These are phyloP conservation scores for Drosophila santomea DNA, from an alignment of 1,140 invertebrate genomes.

Conservation along the genomic window DNA sequence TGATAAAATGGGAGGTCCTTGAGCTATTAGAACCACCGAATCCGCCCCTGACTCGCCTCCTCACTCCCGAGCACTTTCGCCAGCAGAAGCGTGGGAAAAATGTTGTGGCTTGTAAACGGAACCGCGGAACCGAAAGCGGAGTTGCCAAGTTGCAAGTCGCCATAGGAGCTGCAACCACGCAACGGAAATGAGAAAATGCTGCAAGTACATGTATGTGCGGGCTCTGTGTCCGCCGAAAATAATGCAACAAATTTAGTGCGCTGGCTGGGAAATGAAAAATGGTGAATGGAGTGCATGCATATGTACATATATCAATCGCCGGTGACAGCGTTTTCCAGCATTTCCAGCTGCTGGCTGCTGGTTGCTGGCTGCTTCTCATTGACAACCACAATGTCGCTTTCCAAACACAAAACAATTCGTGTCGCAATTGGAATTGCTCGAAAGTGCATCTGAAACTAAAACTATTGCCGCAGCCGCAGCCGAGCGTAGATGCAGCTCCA, in stretches of 20 bases:
- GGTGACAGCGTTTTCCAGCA: constrained; percentile 26
- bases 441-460: constrained; percentile 14
- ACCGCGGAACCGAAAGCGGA: constrained; percentile 56
- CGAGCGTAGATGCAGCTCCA: constrained; percentile 15
- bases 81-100: constrained; percentile 30
- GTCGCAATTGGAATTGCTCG: constrained; percentile 56
- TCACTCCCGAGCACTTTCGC: not conserved
- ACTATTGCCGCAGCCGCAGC: constrained; percentile 17
- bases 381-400: constrained; percentile 35
- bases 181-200: constrained; percentile 74
- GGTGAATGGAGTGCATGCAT: constrained; percentile 19
- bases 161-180: constrained; percentile 34
- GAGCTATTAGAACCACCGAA: too few species aligned
- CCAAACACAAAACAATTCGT: constrained; percentile 40
- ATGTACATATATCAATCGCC: constrained; percentile 32
- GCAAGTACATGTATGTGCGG: constrained; percentile 35
- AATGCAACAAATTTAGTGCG: constrained; percentile 65
- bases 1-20: too few species aligned
- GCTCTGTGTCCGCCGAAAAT: constrained; percentile 50
- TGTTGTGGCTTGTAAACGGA: constrained; percentile 66
- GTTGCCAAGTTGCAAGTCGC: constrained; percentile 16
- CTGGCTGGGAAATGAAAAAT: constrained; percentile 6
- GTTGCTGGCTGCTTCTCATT: constrained; percentile 25
- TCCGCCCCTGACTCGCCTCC: constrained; percentile 3
- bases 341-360: not conserved